A percentile compares a stretch with the other conserved stretches of the same genome.
phyloP scores from a whole-genome alignment of 2,888 invertebrate genomes.

The Drosophila ochracea region DNA sequence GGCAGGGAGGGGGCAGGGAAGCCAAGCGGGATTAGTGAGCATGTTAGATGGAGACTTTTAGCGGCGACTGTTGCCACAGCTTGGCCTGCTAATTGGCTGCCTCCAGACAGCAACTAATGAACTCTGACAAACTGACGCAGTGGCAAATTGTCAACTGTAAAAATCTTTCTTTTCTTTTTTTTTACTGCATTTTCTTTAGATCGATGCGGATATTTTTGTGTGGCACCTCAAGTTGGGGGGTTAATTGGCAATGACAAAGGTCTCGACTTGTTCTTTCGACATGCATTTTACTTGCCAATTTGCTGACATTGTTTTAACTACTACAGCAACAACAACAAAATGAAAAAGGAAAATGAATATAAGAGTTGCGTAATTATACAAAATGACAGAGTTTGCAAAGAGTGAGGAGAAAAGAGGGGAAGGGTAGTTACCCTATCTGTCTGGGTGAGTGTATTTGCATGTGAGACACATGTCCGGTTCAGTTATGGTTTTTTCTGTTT shows the following conservation, averaged over 20 bases:
- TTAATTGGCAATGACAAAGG: conserved; percentile 79
- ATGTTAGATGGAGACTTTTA: conserved; percentile 59
- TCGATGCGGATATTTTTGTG: conserved; percentile 15
- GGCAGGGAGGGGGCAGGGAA: neutral
- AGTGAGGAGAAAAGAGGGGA: neutral
- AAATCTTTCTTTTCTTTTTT: neutral
- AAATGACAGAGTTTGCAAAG: conserved; percentile 40
- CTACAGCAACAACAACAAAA: neutral
- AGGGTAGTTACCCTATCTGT: conserved; percentile 35
- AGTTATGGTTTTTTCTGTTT: neutral
- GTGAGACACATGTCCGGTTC: conserved; percentile 34
- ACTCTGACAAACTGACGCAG: conserved; percentile 4
- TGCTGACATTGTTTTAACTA: conserved; percentile 40
- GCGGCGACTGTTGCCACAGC: conserved; percentile 26
- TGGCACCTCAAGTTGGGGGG: conserved; percentile 19
- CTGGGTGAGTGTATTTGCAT: conserved; percentile 41
- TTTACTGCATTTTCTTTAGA: neutral
- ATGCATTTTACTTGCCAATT: conserved; percentile 16
- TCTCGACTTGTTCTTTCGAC: conserved; percentile 54
- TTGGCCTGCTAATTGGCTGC: conserved; percentile 54
- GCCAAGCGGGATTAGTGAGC: conserved; percentile 72
- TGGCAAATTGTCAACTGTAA: conserved; percentile 46
- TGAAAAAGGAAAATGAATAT: neutral
- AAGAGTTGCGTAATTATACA: conserved; percentile 38
- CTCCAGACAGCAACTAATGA: conserved; percentile 48